These are phyloP conservation scores for Podarcis muralis DNA, from an alignment of 2,113 vertebrate species.

Conservation along the genomic window DNA sequence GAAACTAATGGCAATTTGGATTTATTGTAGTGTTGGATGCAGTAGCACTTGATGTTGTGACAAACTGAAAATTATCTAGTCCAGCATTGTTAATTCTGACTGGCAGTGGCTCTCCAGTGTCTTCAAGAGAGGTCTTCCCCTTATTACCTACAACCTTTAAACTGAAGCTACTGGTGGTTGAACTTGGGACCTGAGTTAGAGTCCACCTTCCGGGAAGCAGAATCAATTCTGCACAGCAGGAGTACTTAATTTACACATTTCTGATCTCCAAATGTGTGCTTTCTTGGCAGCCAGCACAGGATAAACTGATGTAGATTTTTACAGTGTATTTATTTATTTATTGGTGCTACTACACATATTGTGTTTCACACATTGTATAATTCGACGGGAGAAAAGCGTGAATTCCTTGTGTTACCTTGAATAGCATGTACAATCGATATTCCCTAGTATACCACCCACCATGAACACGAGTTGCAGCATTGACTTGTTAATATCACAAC, in stretches of 20 bases:
- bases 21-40: background rate
- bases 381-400: background rate
- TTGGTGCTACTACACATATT: background rate
- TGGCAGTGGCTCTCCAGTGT: no score
- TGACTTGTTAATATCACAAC: slow-evolving; percentile 2
- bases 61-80: background rate
- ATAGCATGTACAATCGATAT: background rate
- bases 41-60: background rate
- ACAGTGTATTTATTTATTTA: background rate
- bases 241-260: background rate
- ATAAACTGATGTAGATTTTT: background rate
- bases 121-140: no score
- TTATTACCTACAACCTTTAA: background rate
- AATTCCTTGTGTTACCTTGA: background rate
- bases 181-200: background rate
- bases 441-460: background rate
- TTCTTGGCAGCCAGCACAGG: background rate
- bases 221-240: background rate
- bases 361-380: background rate
- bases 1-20: no score
- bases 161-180: background rate
- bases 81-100: no score
- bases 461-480: background rate
- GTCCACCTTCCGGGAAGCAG: background rate
- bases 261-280: background rate